Evolutionary conservation across 2,797 vertebrate species (phyloP), one percentile per base, ranked within the genome.

Genomic region (Takifugu ocellatus): DNA sequence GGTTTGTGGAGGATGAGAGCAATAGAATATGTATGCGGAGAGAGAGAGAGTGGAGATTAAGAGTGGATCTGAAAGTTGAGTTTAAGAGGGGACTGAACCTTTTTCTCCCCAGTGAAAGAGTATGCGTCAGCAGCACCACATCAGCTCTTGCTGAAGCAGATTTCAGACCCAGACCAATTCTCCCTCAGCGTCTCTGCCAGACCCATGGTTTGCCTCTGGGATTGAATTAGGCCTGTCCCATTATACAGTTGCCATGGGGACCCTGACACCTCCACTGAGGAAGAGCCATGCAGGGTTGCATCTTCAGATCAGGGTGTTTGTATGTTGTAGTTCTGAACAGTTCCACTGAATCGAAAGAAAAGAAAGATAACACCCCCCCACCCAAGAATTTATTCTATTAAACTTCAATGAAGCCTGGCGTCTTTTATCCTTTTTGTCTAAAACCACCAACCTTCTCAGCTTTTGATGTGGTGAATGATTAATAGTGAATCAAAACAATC

Each of bases 161-260:
- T 83, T 83, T 84, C 75, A 85, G 79, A 81, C 70, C 62, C 84
- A 76, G 82, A 81, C 78, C 81, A 72, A 74, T 78, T 84, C 77
- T 84, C 78, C 77, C 75, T 74, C 62, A 69, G 77, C 50, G 59
- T 68, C 81, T 72, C 74, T 36, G 52, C 74, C 77, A 83, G 83
- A 75, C 81, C 81, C 79, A 62, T 69, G 63, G 55, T 66, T 82
- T 76, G 68, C 86, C 86, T 78, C 85, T 85, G 85, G 85, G 88
- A 87, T 84, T 86, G 83, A 84, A 88, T 87, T 87, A 89, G 84
- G 77, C 73, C 77, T 82, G 74, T 72, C 84, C 82, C 83, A 87
- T 89, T 88, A 88, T 87, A 82, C 85, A 74, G 87, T 90, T 87
- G 83, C 88, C 82, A 87, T 90, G 88, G 88, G 83, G 85, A 90